Conservation (phyloP, 2,888 invertebrate species). For the Diarsia rubi region DNA sequence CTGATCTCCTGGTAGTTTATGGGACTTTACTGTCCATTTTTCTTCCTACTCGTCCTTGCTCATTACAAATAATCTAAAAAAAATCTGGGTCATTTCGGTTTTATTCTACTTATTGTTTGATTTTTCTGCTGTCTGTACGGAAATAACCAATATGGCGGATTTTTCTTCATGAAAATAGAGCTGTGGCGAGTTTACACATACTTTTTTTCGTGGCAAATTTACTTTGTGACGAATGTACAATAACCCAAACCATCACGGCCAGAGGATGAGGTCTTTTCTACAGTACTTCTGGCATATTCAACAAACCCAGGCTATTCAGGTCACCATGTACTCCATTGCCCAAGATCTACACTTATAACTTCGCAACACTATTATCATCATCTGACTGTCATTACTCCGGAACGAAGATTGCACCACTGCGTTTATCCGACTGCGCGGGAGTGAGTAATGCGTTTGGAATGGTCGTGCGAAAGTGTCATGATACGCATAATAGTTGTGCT, state of each 20-base stretch:
- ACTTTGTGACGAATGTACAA: too few relatives aligned
- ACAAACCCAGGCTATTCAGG: conserved; percentile 17
- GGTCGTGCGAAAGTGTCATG: conserved; percentile 46
- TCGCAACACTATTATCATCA: conserved; percentile 42
- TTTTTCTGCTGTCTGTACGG: too few relatives aligned
- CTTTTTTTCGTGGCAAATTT: too few relatives aligned
- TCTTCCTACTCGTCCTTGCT: too few relatives aligned
- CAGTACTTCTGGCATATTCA: background rate
- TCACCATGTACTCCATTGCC: conserved; percentile 31
- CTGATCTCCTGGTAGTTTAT: too few relatives aligned
- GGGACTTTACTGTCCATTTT: too few relatives aligned
- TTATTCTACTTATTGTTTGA: too few relatives aligned
- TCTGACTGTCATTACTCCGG: conserved; percentile 49
- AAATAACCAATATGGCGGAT: too few relatives aligned
- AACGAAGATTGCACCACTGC: conserved; percentile 52
- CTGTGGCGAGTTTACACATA: too few relatives aligned
- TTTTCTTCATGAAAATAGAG: too few relatives aligned
- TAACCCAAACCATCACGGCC: background rate
- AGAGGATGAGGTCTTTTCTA: background rate
- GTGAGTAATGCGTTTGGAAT: conserved; percentile 53
- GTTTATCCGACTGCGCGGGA: conserved; percentile 44
- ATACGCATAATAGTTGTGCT: conserved; percentile 17
- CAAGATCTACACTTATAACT: conserved; percentile 24
- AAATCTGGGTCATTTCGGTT: too few relatives aligned
- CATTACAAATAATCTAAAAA: too few relatives aligned